Evolutionary conservation across 64 coral and sea anemone species (phyloP).

Genomic region (Exaiptasia diaphana): DNA sequence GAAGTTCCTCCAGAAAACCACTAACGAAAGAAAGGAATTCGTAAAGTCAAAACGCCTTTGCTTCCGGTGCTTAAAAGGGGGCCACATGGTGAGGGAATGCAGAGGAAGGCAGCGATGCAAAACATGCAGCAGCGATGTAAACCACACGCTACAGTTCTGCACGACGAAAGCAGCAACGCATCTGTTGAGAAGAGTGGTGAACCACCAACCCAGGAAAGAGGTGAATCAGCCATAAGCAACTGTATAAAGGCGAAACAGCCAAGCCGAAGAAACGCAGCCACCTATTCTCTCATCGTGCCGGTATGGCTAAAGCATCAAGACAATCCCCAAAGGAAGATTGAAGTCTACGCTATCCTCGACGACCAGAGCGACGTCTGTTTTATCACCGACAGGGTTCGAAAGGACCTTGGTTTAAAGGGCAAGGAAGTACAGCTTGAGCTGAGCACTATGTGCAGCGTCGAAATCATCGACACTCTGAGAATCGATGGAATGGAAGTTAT

Average conservation of each 20-base stretch:
- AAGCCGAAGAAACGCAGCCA: conserved; percentile 13
- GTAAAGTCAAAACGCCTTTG: conserved; percentile 21
- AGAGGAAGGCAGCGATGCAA: neutral
- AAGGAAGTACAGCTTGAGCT: conserved; percentile 30
- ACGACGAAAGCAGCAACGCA: neutral
- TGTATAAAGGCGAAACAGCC: conserved; percentile 1
- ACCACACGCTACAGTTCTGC: neutral
- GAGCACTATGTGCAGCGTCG: conserved; percentile 58
- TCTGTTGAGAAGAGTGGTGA: neutral
- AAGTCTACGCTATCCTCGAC: conserved; percentile 56
- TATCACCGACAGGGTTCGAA: neutral
- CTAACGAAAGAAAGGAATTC: conserved; percentile 1
- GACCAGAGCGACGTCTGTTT: conserved; percentile 61
- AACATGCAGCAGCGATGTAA: conserved; percentile 54
- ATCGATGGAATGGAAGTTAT: conserved; percentile 44
- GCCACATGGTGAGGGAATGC: conserved; percentile 36
- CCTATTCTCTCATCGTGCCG: conserved; percentile 47
- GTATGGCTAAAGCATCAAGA: conserved; percentile 47
- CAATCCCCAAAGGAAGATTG: conserved; percentile 19
- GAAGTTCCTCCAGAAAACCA: conserved; percentile 2
- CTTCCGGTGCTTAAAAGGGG: conserved; percentile 5
- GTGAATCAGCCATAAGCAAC: conserved; percentile 9
- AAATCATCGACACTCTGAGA: conserved; percentile 14
- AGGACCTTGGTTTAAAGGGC: conserved; percentile 7
- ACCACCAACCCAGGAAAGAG: neutral